Conservation (phyloP, 1,140 invertebrate species). For the Drosophila jambulina region DNA sequence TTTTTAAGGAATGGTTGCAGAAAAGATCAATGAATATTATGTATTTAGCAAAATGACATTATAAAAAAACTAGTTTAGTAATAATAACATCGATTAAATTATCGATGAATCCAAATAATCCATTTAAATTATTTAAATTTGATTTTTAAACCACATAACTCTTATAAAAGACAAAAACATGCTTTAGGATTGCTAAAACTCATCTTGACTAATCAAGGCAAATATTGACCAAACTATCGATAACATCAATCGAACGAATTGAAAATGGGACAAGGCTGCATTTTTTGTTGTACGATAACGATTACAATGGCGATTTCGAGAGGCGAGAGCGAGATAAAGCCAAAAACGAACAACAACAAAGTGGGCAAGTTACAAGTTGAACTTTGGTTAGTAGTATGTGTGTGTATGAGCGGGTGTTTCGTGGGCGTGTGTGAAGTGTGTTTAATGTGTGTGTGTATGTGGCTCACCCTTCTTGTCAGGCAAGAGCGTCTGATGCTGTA, state of each 20-base stretch:
- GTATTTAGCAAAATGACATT: neutral
- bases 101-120: neutral
- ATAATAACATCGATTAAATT: neutral
- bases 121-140: neutral
- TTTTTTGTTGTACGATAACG: constrained; percentile 37
- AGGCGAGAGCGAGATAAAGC: constrained; percentile 43
- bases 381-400: constrained; percentile 29
- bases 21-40: neutral
- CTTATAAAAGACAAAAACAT: neutral
- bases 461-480: constrained; percentile 81
- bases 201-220: neutral
- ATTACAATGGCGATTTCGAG: constrained; percentile 42
- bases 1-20: neutral
- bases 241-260: constrained; percentile 10
- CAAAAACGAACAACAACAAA: constrained; percentile 62
- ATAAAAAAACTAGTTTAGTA: neutral
- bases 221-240: constrained; percentile 8
- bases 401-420: constrained; percentile 21
- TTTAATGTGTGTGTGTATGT: constrained; percentile 36
- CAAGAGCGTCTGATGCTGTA: constrained; percentile 77
- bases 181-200: neutral
- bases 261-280: constrained; percentile 40
- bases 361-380: constrained; percentile 41
- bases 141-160: neutral
- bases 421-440: constrained; percentile 1